Evolutionary conservation across 2,113 vertebrate species (phyloP), one percentile per base, ranked within the genome.

Genomic region (Hassar affinis): DNA sequence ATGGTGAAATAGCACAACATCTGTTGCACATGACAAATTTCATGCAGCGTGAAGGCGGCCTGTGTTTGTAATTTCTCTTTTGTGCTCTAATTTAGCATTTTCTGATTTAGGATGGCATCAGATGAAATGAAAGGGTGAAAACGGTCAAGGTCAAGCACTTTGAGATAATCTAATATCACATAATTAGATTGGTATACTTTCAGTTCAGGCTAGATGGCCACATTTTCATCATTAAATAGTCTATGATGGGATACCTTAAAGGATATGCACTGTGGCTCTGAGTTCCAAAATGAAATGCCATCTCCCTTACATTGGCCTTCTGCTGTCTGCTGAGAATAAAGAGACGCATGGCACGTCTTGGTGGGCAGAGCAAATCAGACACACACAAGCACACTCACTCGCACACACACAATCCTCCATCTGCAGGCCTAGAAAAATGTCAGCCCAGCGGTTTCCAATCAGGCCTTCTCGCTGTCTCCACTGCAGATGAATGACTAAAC

Each of bases 401-500:
- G 56, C 85, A 51, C 80, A 51, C 81, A 78, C 85, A 79, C 85
- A 77, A 77, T 77, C 77, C 76, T 85, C 87, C 85, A 85, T 88
- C 85, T 86, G 77, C 86, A 81, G 72, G 66, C 61, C 79, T 88
- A 88, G 85, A 89, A 86, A 88, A 89, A 89, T 89, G 86, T 89
- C 64, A 51, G 85, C 80, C 86, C 86, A 88, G 88, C 66, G 86
- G 88, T 89, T 89, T 89, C 88, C 88, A 89, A 89, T 89, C 86
- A 88, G 85, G 85, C 72, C 85, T 86, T 86, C 84, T 86, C 66
- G 82, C 86, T 86, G 88, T 89, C 88, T 86, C 80, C 81, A 81
- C 49, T 61, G 57, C 80, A 88, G 88, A 89, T 89, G 76, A 87
- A 89, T 89, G 86, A 87, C 95, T 82, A 84, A 93, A 93, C 92